Evolutionary conservation across 1,140 invertebrate genomes (phyloP).

Genomic region (Bemisia tabaci): DNA sequence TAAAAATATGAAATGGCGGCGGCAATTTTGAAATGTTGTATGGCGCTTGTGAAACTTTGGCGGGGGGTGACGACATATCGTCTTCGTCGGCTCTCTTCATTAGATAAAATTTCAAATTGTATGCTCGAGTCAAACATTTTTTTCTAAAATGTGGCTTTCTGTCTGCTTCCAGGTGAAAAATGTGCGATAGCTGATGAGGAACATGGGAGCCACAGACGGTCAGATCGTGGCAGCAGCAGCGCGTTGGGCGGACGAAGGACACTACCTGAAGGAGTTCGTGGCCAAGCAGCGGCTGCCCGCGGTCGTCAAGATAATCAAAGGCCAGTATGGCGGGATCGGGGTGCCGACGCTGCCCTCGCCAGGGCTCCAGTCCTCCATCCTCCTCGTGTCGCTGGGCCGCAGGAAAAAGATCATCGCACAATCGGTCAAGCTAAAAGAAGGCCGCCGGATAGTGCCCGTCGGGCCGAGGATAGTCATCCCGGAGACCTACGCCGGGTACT

Average conservation of each 20-base stretch:
- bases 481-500: constrained; percentile 78
- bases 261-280: constrained; percentile 66
- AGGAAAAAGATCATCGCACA: constrained; percentile 75
- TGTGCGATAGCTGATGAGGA: not conserved
- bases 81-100: no score
- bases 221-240: constrained; percentile 69
- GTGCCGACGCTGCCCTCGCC: constrained; percentile 71
- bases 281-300: constrained; percentile 63
- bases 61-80: no score
- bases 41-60: no score
- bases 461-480: constrained; percentile 78
- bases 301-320: constrained; percentile 81
- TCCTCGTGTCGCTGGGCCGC: constrained; percentile 68
- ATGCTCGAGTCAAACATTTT: no score
- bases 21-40: no score
- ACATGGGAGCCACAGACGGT: constrained; percentile 69
- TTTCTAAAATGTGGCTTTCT: no score
- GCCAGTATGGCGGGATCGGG: constrained; percentile 77
- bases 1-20: no score
- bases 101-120: no score
- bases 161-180: not conserved
- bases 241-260: constrained; percentile 67
- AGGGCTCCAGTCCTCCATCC: constrained; percentile 64
- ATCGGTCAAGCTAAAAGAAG: constrained; percentile 82
- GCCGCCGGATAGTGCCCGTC: constrained; percentile 53